Base-by-base conservation (phyloP, 2,113 vertebrate genomes). In the Vanacampus margaritifer region DNA sequence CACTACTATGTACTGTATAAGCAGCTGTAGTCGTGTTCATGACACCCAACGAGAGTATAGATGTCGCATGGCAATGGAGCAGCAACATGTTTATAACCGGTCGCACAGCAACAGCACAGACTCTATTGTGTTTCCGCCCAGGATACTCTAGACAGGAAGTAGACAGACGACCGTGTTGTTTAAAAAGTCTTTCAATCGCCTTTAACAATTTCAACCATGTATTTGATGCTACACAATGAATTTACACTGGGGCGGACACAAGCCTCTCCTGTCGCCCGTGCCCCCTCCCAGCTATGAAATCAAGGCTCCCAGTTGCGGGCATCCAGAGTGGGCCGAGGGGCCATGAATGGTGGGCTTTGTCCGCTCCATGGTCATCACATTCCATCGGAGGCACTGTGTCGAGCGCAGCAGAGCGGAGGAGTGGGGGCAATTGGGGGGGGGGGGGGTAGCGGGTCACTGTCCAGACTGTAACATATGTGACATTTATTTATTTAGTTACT, bases 321-420 rank as follows among this genome's bases (percentile, higher is more conserved):
- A 73, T 87, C 82, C 80, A 81, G 83, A 83, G 87, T 91, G 79
- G 87, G 88, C 81, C 53, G 84, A 66, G 72, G 70, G 81, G 69
- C 68, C 67, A 80, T 92, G 88, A 92, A 92, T 92, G 78, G 84
- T 62, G 74, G 81, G 89, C 90, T 92, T 91, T 92, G 90, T 92
- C 82, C 80, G 5, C 46, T 50, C 81, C 48, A 10, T 86, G 85
- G 86, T 92, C 91, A 91, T 92, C 90, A 92, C 90, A 92, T 92
- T 91, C 91, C 90, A 84, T 80, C 82, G 79, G 87, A 91, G 90
- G 87, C 91, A 90, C 84, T 82, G 50, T 81, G 89, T 74, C 86
- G 86, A 73, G 71, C 2, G 75, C 85, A 87, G 83, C 81, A 32
- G 54, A 57, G 54, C 54, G 84, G 79, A 86, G 90, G 77, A 85